Conservation (phyloP, 2,797 vertebrate species). For the Molossus alvarezi region DNA sequence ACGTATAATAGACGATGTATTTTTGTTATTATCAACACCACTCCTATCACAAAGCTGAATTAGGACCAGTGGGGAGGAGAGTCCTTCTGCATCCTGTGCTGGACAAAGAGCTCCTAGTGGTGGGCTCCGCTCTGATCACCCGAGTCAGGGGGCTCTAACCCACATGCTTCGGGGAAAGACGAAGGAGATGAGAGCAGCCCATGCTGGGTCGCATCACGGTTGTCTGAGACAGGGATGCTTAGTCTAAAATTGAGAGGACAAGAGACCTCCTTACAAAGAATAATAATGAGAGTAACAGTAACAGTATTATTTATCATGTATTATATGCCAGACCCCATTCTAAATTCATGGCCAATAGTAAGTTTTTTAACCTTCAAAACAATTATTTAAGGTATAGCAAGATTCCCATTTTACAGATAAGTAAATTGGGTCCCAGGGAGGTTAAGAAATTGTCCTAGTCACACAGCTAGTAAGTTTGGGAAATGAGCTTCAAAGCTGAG, state of each 20-base stretch:
- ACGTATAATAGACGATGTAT: neutral
- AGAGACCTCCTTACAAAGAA: slow-evolving; percentile 3
- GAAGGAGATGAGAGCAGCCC: neutral
- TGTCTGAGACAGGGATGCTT: neutral
- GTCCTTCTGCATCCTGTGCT: neutral
- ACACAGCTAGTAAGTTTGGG: neutral
- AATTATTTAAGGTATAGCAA: neutral
- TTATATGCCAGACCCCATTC: neutral
- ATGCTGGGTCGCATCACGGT: neutral
- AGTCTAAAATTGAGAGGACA: neutral
- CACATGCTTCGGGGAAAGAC: neutral
- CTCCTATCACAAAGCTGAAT: neutral
- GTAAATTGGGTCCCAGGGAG: neutral
- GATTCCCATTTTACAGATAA: slow-evolving; percentile 6
- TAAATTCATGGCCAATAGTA: neutral
- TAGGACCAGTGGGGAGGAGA: neutral
- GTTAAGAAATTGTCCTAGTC: neutral
- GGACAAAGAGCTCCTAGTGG: neutral
- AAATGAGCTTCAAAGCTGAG: neutral
- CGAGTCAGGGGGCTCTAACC: neutral
- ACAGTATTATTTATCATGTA: neutral
- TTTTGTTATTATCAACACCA: neutral
- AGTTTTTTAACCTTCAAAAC: neutral
- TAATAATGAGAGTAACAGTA: neutral
- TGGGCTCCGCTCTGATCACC: neutral